These are phyloP conservation scores for Anastrepha ludens DNA, from an alignment of 1,140 invertebrate species.

Conservation along the genomic window DNA sequence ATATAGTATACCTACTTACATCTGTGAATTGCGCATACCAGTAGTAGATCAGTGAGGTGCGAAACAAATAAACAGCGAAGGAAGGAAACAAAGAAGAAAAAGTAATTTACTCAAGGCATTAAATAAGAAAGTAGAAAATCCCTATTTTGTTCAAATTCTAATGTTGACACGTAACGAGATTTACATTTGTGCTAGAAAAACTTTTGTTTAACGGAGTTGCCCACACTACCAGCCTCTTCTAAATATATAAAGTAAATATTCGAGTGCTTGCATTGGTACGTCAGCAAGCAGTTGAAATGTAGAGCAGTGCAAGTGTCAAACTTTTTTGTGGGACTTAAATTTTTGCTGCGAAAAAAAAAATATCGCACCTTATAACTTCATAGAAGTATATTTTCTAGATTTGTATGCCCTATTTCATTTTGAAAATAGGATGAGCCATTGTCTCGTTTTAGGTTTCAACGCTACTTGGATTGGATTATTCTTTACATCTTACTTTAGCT, in stretches of 20 bases:
- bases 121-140: conserved; percentile 49
- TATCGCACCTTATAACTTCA: not conserved
- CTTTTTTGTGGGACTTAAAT: not conserved
- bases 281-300: not conserved
- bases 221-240: not conserved
- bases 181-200: conserved; percentile 27
- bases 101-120: conserved; percentile 44
- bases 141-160: conserved; percentile 35
- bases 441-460: not conserved
- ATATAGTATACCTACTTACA: too few species aligned
- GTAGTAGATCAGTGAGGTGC: not conserved
- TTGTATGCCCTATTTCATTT: not conserved
- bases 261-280: not conserved
- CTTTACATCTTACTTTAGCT: too few species aligned
- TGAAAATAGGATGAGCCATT: not conserved
- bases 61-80: not conserved
- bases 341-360: not conserved
- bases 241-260: too few species aligned
- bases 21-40: not conserved
- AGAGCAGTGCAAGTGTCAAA: not conserved
- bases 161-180: conserved; percentile 52
- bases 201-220: not conserved
- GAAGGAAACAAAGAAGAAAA: conserved; percentile 42
- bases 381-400: not conserved
- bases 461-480: too few species aligned